Percentiles rank a stretch among this genome's conserved stretches.
Evolutionary conservation across 2,888 invertebrate genomes (phyloP).

Genomic region (Agrotis exclamationis): DNA sequence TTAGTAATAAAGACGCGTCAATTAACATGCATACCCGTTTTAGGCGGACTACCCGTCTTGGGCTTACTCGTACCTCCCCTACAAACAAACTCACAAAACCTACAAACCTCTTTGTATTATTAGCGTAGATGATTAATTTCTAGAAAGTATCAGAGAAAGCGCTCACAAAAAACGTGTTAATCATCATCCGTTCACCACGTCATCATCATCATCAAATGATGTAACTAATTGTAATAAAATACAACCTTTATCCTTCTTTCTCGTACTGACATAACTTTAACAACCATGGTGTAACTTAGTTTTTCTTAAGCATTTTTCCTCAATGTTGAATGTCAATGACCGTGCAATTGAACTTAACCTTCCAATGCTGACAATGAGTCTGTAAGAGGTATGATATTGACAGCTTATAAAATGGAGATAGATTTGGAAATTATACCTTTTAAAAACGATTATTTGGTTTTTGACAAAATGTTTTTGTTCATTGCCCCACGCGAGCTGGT

Average conservation of each 20-base stretch:
- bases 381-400: neutral
- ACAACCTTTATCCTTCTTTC: neutral
- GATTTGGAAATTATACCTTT: too few species aligned
- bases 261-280: conserved; percentile 14
- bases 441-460: too few species aligned
- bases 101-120: too few species aligned
- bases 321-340: conserved; percentile 23
- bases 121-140: neutral
- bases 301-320: conserved; percentile 1
- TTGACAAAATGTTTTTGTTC: too few species aligned
- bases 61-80: too few species aligned
- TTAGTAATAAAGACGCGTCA: too few species aligned
- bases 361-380: neutral
- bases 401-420: neutral
- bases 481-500: too few species aligned
- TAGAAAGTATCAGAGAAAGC: neutral
- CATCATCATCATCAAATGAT: neutral
- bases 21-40: too few species aligned
- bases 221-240: neutral
- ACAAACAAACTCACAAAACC: too few species aligned
- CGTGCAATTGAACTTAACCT: neutral
- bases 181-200: neutral
- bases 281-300: conserved; percentile 33
- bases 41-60: too few species aligned
- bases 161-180: neutral